Evolutionary conservation across 2,888 invertebrate species (phyloP), one percentile per base, ranked within the genome.

Genomic region (Rotaria socialis): DNA sequence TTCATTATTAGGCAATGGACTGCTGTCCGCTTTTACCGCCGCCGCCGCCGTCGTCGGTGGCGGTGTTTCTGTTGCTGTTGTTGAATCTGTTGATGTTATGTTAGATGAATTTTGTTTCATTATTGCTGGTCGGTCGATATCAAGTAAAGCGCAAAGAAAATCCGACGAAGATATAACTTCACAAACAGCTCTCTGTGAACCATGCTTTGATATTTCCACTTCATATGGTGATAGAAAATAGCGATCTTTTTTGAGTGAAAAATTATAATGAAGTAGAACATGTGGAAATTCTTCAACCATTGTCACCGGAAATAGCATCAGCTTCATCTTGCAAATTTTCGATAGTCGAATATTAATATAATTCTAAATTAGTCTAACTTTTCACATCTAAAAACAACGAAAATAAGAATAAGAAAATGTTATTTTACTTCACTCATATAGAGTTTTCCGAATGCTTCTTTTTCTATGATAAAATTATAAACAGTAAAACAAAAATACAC

Each of bases 291-390:
- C 84, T 84, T 55, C 55, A 24, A 84, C 47, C 56, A 56, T 41
- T 22, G 84, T 84, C 41, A 84, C 84, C 41, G 84, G 84, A 84
- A 84, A 84, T 11, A 84, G 41, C 56, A 84, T 52, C 0, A 84
- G 55, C 41, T 56, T 52, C 84, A 84, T 84, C 2, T 41, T 84
- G 27, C 6, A 0, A 19, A 47, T 50, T 22, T 75, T 35, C 7
- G 24, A 35, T 67, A 19, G 35, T 67, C 19, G 19, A 14, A 19
- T 14, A 14, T 27, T 35, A 19, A 27, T 5, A 19, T 67, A 16
- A 16, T 67, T 27, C 24, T 14, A n/a, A n/a, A 16, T 35, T 35
- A 50, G 50, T 16, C 16, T 11, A 16, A 3, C 0, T 41, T 67
- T 67, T 19, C 8, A 67, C 67, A 67, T 67, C 67, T 67, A 41